Evolutionary conservation across 2,797 vertebrate genomes (phyloP).

Genomic region (Darevskia nairensis): DNA sequence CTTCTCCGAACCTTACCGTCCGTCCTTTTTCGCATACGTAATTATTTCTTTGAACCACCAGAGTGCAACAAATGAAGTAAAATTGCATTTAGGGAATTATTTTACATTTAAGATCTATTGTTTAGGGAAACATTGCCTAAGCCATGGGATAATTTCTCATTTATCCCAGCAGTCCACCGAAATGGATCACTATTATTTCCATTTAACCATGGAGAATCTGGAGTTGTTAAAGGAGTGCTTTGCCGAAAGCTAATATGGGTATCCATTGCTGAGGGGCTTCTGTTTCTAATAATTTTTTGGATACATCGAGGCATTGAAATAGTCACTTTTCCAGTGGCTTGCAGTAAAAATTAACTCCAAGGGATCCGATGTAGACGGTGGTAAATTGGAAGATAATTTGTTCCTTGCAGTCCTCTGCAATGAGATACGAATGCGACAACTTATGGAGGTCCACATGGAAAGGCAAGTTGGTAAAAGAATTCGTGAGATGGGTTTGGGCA

Average conservation of each 20-base stretch:
- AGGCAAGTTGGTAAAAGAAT: neutral
- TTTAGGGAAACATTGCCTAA: no score
- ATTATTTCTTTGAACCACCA: conserved; percentile 41
- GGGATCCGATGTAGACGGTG: neutral
- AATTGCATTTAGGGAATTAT: conserved; percentile 18
- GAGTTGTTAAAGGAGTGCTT: neutral
- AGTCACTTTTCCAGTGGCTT: neutral
- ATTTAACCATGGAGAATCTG: neutral
- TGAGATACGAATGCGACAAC: neutral
- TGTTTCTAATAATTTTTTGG: neutral
- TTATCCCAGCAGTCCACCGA: neutral
- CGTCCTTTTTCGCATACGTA: conserved; percentile 24
- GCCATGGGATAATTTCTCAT: neutral
- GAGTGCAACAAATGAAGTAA: conserved; percentile 23
- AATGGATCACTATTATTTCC: neutral
- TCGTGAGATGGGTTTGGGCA: neutral
- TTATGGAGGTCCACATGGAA: neutral
- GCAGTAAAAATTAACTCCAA: neutral
- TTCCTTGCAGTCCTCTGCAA: neutral
- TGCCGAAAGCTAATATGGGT: neutral
- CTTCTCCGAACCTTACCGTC: neutral
- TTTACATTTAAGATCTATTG: no score
- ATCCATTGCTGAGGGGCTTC: neutral
- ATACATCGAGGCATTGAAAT: neutral
- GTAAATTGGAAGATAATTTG: neutral